These are phyloP conservation scores for Lepidochrysops patricia DNA, from an alignment of 2,888 invertebrate species.

Conservation along the genomic window DNA sequence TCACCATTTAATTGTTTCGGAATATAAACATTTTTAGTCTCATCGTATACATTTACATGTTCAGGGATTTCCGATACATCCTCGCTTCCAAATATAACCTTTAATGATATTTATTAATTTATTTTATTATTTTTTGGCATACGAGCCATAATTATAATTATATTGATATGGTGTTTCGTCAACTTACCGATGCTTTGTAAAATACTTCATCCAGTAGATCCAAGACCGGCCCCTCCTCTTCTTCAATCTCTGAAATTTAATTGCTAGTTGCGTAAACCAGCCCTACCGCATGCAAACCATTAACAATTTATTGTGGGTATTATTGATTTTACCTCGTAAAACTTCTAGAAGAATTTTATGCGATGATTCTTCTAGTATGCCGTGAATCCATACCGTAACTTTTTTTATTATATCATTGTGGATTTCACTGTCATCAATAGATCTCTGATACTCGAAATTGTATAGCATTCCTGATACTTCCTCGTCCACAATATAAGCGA, in stretches of 20 bases:
- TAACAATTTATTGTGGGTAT: too few species aligned
- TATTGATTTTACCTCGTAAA: slow-evolving; percentile 37
- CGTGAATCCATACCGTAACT: slow-evolving; percentile 51
- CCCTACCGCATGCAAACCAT: neutral
- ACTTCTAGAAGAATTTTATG: slow-evolving; percentile 46
- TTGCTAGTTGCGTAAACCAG: slow-evolving; percentile 13
- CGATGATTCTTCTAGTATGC: slow-evolving; percentile 42
- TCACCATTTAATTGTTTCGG: neutral
- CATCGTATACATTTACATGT: neutral
- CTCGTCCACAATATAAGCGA: slow-evolving; percentile 35
- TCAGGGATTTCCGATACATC: neutral
- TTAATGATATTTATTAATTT: neutral
- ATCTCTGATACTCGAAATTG: slow-evolving; percentile 22
- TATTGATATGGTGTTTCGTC: neutral
- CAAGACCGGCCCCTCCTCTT: slow-evolving; percentile 51
- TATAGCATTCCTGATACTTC: slow-evolving; percentile 37
- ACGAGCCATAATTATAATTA: too few species aligned
- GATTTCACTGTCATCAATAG: slow-evolving; percentile 28
- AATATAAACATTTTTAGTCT: neutral
- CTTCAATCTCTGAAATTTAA: slow-evolving; percentile 48
- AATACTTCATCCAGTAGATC: slow-evolving; percentile 50
- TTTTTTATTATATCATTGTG: slow-evolving; percentile 39
- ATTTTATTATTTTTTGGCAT: too few species aligned
- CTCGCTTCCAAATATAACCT: neutral
- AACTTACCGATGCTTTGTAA: slow-evolving; percentile 42